Base-by-base conservation (phyloP, 1,140 invertebrate genomes). In the Cotesia typhae region DNA sequence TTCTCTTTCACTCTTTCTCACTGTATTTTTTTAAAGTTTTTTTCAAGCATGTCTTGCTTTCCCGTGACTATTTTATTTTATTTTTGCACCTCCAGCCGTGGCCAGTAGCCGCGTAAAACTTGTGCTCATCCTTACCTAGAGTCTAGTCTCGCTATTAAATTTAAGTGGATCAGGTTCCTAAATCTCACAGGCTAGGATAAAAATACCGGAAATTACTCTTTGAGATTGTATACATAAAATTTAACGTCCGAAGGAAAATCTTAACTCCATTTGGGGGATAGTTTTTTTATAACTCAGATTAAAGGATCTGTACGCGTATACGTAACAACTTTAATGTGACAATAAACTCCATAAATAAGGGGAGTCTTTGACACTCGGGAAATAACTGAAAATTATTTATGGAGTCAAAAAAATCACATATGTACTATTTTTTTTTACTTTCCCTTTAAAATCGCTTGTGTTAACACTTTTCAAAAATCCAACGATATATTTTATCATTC, bases 101-200 rank as follows among this genome's bases (percentile, higher is more conserved):
- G 35, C 28, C 41, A 36, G 60, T 60, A 57, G 20, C n/a, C 10
- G 57, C 35, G 68, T 36, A 14, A 37, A 41, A 47, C 41, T 4
- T 17, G 51, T 37, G 61, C 52, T 37, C 63, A 72, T 69, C 70
- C 72, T 74, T 2, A 28, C 28, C 28, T 28, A 2, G 28, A 28
- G 28, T 28, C 28, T 28, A 28, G 70, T 59, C 73, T 76, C 74
- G 78, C 82, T 80, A 84, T 85, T 85, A 86, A 84, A 84, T 84
- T 82, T 82, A 84, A 84, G 82, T 84, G 82, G 83, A 83, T 86
- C 81, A 84, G 81, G 74, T 79, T 76, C 79, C 83, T 82, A 82
- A 85, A 84, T 80, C 82, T 78, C 75, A 78, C 75, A 68, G 75
- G 77, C 77, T 77, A 78, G 78, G 81, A 84, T 85, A 84, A 85